Conservation (phyloP, 2,113 vertebrate genomes). For the Uria aalge region DNA sequence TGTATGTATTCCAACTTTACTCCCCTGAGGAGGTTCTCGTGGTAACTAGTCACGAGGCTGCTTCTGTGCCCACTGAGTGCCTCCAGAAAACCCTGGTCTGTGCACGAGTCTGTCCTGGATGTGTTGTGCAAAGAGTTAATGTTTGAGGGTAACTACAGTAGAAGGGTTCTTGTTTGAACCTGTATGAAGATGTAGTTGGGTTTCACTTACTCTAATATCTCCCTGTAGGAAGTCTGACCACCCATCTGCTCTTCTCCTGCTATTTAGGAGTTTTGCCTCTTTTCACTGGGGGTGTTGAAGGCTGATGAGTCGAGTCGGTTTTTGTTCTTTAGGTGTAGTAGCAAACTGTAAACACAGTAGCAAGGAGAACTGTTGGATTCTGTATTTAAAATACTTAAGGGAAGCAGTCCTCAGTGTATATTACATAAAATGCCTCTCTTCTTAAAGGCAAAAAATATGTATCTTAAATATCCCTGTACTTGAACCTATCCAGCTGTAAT, state of each 20-base stretch:
- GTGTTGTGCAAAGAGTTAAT: background rate
- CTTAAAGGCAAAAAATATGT: background rate
- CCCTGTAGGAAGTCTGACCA: background rate
- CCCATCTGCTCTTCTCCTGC: background rate
- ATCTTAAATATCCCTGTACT: background rate
- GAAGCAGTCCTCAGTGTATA: background rate
- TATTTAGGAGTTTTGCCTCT: background rate
- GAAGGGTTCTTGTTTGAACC: background rate
- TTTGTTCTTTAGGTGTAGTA: background rate
- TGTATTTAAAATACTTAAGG: background rate
- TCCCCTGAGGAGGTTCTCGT: background rate
- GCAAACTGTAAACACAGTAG: background rate
- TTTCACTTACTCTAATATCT: background rate
- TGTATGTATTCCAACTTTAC: background rate
- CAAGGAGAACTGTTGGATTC: background rate
- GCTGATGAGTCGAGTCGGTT: background rate
- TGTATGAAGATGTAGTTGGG: background rate
- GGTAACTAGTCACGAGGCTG: background rate
- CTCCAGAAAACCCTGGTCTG: background rate
- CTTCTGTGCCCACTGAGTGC: background rate
- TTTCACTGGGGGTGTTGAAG: background rate
- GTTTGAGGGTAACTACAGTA: background rate
- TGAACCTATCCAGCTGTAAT: background rate
- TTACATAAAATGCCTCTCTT: background rate
- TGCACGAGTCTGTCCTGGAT: background rate